These are phyloP conservation scores for Adelosebastes latens DNA, from an alignment of 2,797 vertebrate species.

Conservation along the genomic window DNA sequence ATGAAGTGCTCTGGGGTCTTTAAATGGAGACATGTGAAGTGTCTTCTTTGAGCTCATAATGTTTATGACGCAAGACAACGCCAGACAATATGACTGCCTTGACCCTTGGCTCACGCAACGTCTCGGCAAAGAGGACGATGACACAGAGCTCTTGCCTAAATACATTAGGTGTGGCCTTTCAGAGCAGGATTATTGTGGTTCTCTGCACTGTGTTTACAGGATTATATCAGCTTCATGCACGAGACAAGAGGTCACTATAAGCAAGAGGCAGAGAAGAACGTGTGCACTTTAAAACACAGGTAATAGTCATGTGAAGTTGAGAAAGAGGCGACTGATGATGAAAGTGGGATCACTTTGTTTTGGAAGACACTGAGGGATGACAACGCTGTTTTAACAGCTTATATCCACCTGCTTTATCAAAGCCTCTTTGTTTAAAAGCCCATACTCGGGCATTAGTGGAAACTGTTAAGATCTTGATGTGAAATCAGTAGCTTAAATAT, in stretches of 20 bases:
- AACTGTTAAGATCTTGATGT: background rate
- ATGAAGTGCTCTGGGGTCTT: conserved; percentile 26
- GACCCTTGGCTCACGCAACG: conserved; percentile 46
- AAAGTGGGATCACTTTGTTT: conserved; percentile 52
- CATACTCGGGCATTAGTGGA: background rate
- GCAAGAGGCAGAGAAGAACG: conserved; percentile 9
- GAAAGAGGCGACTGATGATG: conserved; percentile 29
- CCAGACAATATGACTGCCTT: conserved; percentile 41
- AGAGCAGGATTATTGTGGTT: conserved; percentile 55
- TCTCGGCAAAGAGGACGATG: conserved; percentile 44
- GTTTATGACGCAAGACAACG: conserved; percentile 37
- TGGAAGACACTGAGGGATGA: conserved; percentile 10
- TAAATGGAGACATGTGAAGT: conserved; percentile 51
- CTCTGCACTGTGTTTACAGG: conserved; percentile 66
- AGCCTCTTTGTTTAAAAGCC: background rate
- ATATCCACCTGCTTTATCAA: background rate
- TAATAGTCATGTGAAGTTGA: conserved; percentile 20
- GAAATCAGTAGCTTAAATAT: background rate
- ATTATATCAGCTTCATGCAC: conserved; percentile 50
- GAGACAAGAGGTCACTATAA: conserved; percentile 54
- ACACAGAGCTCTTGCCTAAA: conserved; percentile 46
- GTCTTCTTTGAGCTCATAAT: conserved; percentile 49
- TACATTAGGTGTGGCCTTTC: conserved; percentile 64
- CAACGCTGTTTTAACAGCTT: background rate
- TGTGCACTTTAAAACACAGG: conserved; percentile 30